Evolutionary conservation across 2,113 vertebrate species (phyloP), one percentile per base, ranked within the genome.

Genomic region (Epinephelus fuscoguttatus): DNA sequence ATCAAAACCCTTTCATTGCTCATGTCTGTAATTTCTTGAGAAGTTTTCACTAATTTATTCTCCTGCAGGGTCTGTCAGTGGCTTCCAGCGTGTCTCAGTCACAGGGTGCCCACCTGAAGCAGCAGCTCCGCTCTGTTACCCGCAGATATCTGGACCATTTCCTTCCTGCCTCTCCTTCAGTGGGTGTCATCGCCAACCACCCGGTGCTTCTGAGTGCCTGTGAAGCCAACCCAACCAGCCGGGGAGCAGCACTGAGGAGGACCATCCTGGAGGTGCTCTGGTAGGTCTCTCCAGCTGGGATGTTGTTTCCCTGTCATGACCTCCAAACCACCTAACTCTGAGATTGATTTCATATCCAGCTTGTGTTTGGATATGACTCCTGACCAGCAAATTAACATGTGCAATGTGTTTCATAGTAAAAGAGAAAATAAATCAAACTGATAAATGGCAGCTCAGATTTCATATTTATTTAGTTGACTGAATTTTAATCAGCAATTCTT

Each of bases 101-200:
- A 0, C 96, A 98, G 90, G 95, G 94, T 6, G 90, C 94, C 30
- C 96, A 97, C 92, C 92, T 99, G 88, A 98, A 97, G 90, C 96
- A 99, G 40, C 96, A 98, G 85, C 96, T 99, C 21, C 94, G 95
- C 67, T 96, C 89, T 61, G 95, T 98, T 25, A 93, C 96, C 85
- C 93, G 86, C 13, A 97, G 97, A 33, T 99, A 98, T 83, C 95
- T 99, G 77, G 95, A 97, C n/a, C 96, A 98, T 6, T 99, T 99
- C 89, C 97, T 99, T 50, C 96, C 97, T 12, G 75, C 95, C 21
- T 94, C 96, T 0, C 95, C 96, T 0, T 91, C 93, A 1, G 18
- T 15, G 1, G 88, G 88, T 17, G 57, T 84, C 63, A 75, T 94
- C 0, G 91, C 94, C 50, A 97, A 97, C 79, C 98, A 99, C 88